These are phyloP conservation scores for Cotesia chilonis DNA, from an alignment of 1,140 invertebrate genomes.

Conservation along the genomic window DNA sequence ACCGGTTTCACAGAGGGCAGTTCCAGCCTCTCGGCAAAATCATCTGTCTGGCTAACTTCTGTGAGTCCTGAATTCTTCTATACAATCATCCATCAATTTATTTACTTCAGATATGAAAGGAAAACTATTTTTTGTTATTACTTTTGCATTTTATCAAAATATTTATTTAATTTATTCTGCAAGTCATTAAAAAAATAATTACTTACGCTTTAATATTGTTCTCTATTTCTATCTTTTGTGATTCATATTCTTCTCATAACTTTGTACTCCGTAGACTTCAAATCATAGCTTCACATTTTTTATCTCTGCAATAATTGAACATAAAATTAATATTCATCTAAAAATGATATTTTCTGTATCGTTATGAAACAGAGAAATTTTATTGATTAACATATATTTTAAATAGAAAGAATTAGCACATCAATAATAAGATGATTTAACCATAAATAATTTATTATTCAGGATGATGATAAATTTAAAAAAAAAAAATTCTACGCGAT, in stretches of 20 bases:
- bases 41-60: constrained; percentile 40
- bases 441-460: too few relatives aligned
- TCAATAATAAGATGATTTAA: too few relatives aligned
- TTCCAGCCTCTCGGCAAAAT: constrained; percentile 40
- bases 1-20: constrained; percentile 39
- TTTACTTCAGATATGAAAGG: neutral
- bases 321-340: neutral
- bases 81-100: constrained; percentile 28
- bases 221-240: too few relatives aligned
- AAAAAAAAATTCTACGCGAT: too few relatives aligned
- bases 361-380: neutral
- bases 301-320: too few relatives aligned
- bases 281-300: too few relatives aligned
- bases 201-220: too few relatives aligned
- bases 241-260: too few relatives aligned
- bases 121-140: neutral
- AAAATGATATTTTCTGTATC: neutral
- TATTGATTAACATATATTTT: neutral
- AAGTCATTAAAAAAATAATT: neutral
- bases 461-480: too few relatives aligned
- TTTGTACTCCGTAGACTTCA: too few relatives aligned
- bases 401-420: too few relatives aligned
- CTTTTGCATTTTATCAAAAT: neutral
- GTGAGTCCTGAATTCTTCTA: constrained; percentile 35
- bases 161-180: neutral